Base-by-base conservation (phyloP, 2,888 invertebrate genomes). In the Lathronympha strigana region DNA sequence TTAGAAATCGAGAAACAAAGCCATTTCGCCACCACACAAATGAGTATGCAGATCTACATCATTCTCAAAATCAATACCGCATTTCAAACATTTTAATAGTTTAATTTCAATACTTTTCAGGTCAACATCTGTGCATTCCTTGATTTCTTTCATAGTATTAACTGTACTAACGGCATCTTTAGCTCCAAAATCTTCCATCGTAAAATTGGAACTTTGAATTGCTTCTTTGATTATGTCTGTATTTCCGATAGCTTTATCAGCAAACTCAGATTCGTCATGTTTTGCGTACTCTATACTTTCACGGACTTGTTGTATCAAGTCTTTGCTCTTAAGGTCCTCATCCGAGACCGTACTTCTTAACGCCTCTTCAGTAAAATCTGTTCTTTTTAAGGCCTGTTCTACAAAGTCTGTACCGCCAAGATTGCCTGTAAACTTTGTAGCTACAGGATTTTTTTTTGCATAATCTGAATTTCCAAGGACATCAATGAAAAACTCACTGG, bases 21-120 rank as follows among this genome's bases (percentile, higher is more conserved):
- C 31, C 43, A 57, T 43, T 13, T 57, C 57, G 2, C 43, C 57
- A 2, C 57, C 43, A 9, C 43, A 57, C 25, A 45, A 9, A 31
- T 67, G 67, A 1, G 57, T 36, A 6, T 67, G 63, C 3, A 67
- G 40, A 1, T 58, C 63, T 1, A 17, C 45, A n/a, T 67, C 63
- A 31, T 47, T 58, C 1, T 19, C 45, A 25, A 67, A 67, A 15
- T 36, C 45, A 1, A 17, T 25, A 5, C 58, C 47, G n/a, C 67
- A 67, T 25, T 58, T 67, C 3, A 57, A n/a, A 38, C 67, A 67
- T 23, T 36, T 63, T 5, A 57, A 45, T 8, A 57, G 28, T 19
- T 57, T 43, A 8, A 57, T 57, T 19, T 57, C 57, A 4, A 57
- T 57, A 31, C 28, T 31, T 6, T 38, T 55, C 3, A 43, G 31